Percentiles rank a stretch among this genome's conserved stretches.
phyloP scores from a whole-genome alignment of 1,140 invertebrate genomes.

The Zaprionus davidi region DNA sequence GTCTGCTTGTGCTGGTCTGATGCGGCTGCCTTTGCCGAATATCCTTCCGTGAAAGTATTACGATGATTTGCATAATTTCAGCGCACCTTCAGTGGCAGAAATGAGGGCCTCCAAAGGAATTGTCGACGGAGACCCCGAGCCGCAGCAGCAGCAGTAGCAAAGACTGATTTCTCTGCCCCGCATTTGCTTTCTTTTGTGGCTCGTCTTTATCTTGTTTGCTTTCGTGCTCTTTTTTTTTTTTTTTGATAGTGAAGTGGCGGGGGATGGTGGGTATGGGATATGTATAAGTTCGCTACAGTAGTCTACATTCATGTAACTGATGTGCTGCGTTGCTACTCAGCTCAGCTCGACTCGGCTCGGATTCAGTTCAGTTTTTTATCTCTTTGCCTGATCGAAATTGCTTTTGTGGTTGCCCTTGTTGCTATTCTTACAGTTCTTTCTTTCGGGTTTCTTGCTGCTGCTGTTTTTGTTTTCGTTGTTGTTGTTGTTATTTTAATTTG shows the following conservation, averaged over 20 bases:
- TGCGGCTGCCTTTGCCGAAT: slow-evolving; percentile 43
- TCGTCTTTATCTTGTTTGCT: slow-evolving; percentile 67
- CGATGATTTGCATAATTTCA: slow-evolving; percentile 82
- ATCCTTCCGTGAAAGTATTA: slow-evolving; percentile 79
- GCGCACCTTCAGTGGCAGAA: slow-evolving; percentile 70
- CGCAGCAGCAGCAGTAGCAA: slow-evolving; percentile 25
- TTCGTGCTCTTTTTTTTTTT: slow-evolving; percentile 44
- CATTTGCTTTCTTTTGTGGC: slow-evolving; percentile 39
- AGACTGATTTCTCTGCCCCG: slow-evolving; percentile 43
- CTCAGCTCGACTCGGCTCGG: slow-evolving; percentile 47
- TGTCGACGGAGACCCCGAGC: slow-evolving; percentile 39
- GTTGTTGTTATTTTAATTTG: slow-evolving; percentile 76
- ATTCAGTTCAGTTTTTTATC: slow-evolving; percentile 59
- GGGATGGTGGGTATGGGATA: neutral
- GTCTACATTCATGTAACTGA: slow-evolving; percentile 80
- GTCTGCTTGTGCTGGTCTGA: neutral
- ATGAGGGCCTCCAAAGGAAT: slow-evolving; percentile 4
- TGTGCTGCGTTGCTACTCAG: slow-evolving; percentile 70
- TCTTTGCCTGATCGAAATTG: slow-evolving; percentile 79
- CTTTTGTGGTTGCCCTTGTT: slow-evolving; percentile 69
- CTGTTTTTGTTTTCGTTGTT: slow-evolving; percentile 16
- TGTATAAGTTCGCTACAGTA: slow-evolving; percentile 31
- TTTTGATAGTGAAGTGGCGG: slow-evolving; percentile 11
- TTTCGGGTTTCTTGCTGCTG: slow-evolving; percentile 1
- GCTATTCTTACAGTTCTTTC: slow-evolving; percentile 2